Base-by-base conservation (phyloP, 2,113 vertebrate species). In the Osmerus eperlanus region DNA sequence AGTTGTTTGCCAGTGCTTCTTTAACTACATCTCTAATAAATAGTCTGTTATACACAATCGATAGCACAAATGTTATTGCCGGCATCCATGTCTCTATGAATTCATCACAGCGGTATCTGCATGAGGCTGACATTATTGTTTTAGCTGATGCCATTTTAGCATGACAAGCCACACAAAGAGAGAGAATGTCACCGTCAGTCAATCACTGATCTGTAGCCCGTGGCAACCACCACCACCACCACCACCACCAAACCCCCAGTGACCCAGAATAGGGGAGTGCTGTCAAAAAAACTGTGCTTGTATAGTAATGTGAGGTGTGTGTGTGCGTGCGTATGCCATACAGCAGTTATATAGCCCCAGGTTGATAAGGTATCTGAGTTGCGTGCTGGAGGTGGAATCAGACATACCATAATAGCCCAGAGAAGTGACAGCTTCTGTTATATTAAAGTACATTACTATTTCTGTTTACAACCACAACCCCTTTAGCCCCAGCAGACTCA, bases 121-220 rank as follows among this genome's bases (percentile, higher is more conserved):
- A 21, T 71, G 65, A n/a, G 66, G 65, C 65, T 74, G 69, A 51
- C 62, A 41, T 58, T 47, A 13, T 55, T 16, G 18, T 41, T 59
- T 53, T 32, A 21, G 60, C 41, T 51, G 58, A 41, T 51, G 62
- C 19, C 41, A 29, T 47, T 74, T 74, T 66, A 71, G 54, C 54
- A 51, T 56, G 69, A 75, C 36, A 41, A 71, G 65, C 60, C 79
- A 74, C 74, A 83, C 64, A 74, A 70, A 67, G 51, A 58, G 41
- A 73, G 66, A 3, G 23, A 77, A 80, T 77, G 73, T 77, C 77
- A 80, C 56, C 68, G 76, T 81, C 73, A 77, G 76, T 77, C 76
- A 79, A 65, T 81, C 76, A 67, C 32, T 63, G 47, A 61, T 55
- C 29, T 18, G 53, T 64, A 52, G 66, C 61, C 67, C 29, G 14